Percentiles rank a stretch among this genome's conserved stretches.
phyloP scores from a whole-genome alignment of 2,113 vertebrate genomes.

The Tupaia chinensis region DNA sequence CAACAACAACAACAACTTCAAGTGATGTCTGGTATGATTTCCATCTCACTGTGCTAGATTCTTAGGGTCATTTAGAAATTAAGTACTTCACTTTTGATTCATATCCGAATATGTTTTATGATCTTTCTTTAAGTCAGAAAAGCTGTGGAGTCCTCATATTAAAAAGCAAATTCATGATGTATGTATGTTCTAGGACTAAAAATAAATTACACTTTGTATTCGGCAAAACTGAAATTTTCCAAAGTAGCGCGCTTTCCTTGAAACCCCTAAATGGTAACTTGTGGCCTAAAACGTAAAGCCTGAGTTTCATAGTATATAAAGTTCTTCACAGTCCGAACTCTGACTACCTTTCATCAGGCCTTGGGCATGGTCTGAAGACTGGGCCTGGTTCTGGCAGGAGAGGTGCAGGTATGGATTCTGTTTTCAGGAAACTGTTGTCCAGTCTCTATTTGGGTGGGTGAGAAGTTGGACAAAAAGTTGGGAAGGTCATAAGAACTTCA shows the following conservation, averaged over 20 bases:
- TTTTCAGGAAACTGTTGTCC: background rate
- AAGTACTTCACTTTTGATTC: conserved; percentile 13
- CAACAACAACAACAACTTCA: background rate
- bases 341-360: background rate
- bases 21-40: background rate
- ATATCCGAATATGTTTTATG: background rate
- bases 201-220: background rate
- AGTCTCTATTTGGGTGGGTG: background rate
- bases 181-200: background rate
- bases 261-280: background rate
- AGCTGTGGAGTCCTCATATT: background rate
- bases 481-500: background rate
- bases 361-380: background rate
- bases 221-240: conserved; percentile 1
- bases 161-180: background rate
- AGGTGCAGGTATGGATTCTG: background rate
- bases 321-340: background rate
- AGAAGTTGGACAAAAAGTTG: conserved; percentile 1
- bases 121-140: conserved; percentile 26
- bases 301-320: background rate
- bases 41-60: background rate
- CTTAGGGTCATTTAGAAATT: background rate
- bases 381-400: too few relatives aligned
- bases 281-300: conserved; percentile 3
- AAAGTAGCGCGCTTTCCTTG: background rate